Evolutionary conservation across 1,140 invertebrate species (phyloP).

Genomic region (Galendromus occidentalis): DNA sequence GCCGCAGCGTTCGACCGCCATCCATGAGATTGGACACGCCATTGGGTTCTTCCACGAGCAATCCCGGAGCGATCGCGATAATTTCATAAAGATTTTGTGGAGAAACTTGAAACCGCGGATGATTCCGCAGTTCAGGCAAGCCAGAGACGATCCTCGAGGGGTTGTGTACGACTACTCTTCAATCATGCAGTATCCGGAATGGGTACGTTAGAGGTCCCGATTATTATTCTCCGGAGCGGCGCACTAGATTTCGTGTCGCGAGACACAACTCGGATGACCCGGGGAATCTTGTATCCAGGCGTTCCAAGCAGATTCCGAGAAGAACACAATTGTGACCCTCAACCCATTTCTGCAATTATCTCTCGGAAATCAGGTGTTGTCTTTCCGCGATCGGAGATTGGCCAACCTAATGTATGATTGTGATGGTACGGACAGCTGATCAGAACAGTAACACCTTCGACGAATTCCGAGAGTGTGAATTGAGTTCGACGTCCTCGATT

Average conservation of each 20-base stretch:
- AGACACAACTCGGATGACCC: too few relatives aligned
- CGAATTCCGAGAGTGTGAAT: too few relatives aligned
- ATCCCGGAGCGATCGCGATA: constrained; percentile 25
- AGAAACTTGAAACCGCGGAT: not conserved
- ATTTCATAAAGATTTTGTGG: not conserved
- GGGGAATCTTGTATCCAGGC: not conserved
- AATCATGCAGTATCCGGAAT: not conserved
- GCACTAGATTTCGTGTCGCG: too few relatives aligned
- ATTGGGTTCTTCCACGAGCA: constrained; percentile 33
- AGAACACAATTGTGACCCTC: not conserved
- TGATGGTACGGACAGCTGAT: not conserved
- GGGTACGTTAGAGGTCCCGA: not conserved
- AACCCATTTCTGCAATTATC: not conserved
- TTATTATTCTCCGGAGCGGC: too few relatives aligned
- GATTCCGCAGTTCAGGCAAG: not conserved
- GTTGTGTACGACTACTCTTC: not conserved
- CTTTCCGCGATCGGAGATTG: not conserved
- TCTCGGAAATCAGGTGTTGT: not conserved
- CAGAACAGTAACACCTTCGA: too few relatives aligned
- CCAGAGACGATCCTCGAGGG: not conserved
- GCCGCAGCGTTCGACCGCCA: not conserved
- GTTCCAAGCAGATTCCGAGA: not conserved
- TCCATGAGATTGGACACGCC: constrained; percentile 32
- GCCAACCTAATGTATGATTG: not conserved
- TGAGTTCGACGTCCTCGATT: too few relatives aligned